phyloP scores from a whole-genome alignment of 2,888 invertebrate genomes.

The Phania funesta region DNA sequence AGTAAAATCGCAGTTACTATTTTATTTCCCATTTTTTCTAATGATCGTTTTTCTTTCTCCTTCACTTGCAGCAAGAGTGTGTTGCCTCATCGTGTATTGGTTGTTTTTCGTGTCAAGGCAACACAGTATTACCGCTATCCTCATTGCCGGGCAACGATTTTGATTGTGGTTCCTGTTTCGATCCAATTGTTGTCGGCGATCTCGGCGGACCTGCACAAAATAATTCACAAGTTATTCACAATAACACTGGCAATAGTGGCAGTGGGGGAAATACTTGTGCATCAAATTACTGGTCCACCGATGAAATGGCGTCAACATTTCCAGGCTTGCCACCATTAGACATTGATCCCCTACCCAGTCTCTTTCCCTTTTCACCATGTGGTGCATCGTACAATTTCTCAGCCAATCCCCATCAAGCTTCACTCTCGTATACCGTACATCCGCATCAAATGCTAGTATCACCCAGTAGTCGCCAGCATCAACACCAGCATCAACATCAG shows the following conservation, averaged over 20 bases:
- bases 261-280: conserved; percentile 69
- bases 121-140: conserved; percentile 79
- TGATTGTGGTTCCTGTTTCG: conserved; percentile 80
- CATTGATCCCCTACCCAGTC: conserved; percentile 91
- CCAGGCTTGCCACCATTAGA: conserved; percentile 89
- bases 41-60: background rate
- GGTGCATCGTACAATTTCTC: conserved; percentile 86
- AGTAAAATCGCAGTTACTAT: no score
- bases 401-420: conserved; percentile 80
- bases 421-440: conserved; percentile 82
- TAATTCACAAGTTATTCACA: conserved; percentile 71
- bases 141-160: conserved; percentile 79
- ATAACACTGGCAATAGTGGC: conserved; percentile 67
- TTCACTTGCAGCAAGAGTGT: conserved; percentile 78
- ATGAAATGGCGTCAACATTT: conserved; percentile 92
- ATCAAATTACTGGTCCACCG: conserved; percentile 82
- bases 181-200: conserved; percentile 73
- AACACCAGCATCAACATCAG: conserved; percentile 52
- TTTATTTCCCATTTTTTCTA: background rate
- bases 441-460: conserved; percentile 86
- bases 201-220: conserved; percentile 75
- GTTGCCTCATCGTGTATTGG: conserved; percentile 80
- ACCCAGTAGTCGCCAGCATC: conserved; percentile 77
- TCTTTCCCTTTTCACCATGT: conserved; percentile 93
- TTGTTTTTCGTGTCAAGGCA: conserved; percentile 80